Percentiles rank a stretch among this genome's conserved stretches.
Conservation (phyloP, 2,888 invertebrate genomes). For the Pogonocherus hispidulus region DNA sequence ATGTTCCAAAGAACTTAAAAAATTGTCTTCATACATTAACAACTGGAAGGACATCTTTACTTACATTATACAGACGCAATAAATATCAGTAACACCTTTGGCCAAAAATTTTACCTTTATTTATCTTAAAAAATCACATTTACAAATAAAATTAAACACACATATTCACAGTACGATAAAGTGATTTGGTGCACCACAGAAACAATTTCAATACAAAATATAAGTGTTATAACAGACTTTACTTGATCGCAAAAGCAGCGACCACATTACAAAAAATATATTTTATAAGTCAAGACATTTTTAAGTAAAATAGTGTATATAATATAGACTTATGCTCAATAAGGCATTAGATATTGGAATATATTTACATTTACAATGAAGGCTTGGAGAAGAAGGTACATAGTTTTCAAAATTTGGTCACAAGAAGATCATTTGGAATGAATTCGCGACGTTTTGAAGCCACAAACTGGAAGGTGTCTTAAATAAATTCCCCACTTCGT, state of each 20-base stretch:
- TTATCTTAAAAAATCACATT: slow-evolving; percentile 28
- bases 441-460: no score
- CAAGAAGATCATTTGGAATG: neutral
- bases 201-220: slow-evolving; percentile 1
- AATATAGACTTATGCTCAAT: neutral
- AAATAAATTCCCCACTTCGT: no score
- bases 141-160: slow-evolving; percentile 18
- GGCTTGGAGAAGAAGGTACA: slow-evolving; percentile 22
- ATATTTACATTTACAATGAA: slow-evolving; percentile 7
- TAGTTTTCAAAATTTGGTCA: slow-evolving; percentile 1
- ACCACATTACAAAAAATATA: neutral
- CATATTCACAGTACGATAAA: neutral
- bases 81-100: neutral
- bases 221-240: neutral
- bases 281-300: slow-evolving; percentile 15
- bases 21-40: no score
- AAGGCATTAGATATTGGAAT: slow-evolving; percentile 12
- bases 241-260: neutral
- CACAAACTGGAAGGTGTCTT: no score
- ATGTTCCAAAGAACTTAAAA: no score
- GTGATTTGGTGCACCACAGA: neutral
- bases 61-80: no score
- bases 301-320: slow-evolving; percentile 25
- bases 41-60: no score
- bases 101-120: neutral